A percentile compares a stretch with the other conserved stretches of the same genome.
These are phyloP conservation scores for Scaptomyza caliginosa DNA, from an alignment of 2,888 invertebrate genomes.

Conservation along the genomic window DNA sequence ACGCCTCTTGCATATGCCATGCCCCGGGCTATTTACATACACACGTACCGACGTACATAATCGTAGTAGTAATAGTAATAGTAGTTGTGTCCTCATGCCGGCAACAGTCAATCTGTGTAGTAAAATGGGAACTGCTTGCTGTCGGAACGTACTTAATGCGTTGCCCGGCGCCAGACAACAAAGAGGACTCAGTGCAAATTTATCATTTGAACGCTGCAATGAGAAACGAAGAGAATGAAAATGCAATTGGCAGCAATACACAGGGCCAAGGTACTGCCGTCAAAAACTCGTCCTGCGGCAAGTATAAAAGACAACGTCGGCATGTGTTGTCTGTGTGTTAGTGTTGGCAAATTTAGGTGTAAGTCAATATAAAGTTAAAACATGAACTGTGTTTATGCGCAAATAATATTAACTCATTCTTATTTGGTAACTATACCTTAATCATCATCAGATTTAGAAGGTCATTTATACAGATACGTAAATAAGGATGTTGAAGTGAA, in stretches of 20 bases:
- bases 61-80: background rate
- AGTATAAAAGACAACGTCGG: constrained; percentile 24
- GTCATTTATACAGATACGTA: too few species aligned
- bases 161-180: constrained; percentile 65
- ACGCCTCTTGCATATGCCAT: constrained; percentile 50
- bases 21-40: constrained; percentile 24
- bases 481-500: too few species aligned
- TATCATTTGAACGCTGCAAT: constrained; percentile 68
- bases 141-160: constrained; percentile 51
- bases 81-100: constrained; percentile 4
- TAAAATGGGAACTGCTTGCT: constrained; percentile 1
- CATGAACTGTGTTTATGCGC: constrained; percentile 17
- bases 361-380: constrained; percentile 33
- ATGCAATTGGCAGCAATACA: background rate
- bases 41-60: too few species aligned
- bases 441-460: too few species aligned
- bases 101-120: constrained; percentile 57
- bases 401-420: too few species aligned
- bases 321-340: background rate
- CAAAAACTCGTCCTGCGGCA: constrained; percentile 10
- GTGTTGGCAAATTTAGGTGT: constrained; percentile 22
- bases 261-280: background rate
- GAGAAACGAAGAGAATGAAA: constrained; percentile 26
- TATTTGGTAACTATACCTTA: too few species aligned
- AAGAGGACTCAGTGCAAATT: constrained; percentile 69